These are phyloP conservation scores for Falcaria lacertinaria DNA, from an alignment of 2,888 invertebrate species.

Conservation along the genomic window DNA sequence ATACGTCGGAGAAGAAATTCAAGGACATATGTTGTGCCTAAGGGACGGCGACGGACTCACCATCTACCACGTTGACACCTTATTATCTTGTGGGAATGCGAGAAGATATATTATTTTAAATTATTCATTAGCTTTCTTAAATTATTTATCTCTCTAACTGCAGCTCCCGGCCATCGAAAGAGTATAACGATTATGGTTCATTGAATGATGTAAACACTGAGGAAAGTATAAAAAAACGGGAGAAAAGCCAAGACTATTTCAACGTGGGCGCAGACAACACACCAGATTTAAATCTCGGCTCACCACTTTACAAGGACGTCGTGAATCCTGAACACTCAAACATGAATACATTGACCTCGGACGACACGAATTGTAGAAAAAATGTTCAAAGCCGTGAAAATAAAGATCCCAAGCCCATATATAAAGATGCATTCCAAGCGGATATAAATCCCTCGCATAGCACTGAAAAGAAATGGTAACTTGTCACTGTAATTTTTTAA, in stretches of 20 bases:
- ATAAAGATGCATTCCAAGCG: constrained; percentile 14
- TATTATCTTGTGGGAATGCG: no score
- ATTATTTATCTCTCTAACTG: background rate
- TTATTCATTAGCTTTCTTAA: background rate
- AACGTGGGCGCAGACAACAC: constrained; percentile 12
- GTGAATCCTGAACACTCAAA: constrained; percentile 16
- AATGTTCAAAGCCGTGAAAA: constrained; percentile 5
- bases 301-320: constrained; percentile 12
- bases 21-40: no score
- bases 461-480: constrained; percentile 40
- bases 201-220: constrained; percentile 10
- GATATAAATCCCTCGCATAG: constrained; percentile 12
- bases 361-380: constrained; percentile 15
- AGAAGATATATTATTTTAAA: constrained; percentile 2
- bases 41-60: no score
- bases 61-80: no score
- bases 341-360: constrained; percentile 9
- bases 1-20: no score
- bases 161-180: constrained; percentile 11
- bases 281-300: constrained; percentile 15
- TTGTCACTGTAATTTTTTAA: no score
- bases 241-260: constrained; percentile 16
- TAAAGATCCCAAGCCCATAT: constrained; percentile 15
- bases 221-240: constrained; percentile 12
- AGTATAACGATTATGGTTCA: constrained; percentile 18